Conservation (phyloP, 2,797 vertebrate species). For the Glossophaga mutica region DNA sequence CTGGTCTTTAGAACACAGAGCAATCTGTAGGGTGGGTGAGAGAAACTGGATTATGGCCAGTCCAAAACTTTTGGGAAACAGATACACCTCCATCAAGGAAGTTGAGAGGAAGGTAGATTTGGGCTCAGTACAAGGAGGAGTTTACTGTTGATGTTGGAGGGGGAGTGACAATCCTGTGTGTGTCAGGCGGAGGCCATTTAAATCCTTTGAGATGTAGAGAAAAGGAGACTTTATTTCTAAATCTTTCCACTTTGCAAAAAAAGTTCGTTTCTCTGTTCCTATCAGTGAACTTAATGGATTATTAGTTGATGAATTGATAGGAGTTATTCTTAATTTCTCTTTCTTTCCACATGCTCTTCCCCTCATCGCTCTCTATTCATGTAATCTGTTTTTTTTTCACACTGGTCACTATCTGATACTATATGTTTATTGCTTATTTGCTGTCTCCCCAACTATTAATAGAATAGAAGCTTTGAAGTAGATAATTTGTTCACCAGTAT, state of each 20-base stretch:
- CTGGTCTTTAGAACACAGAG: background rate
- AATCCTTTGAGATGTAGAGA: background rate
- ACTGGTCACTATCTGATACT: background rate
- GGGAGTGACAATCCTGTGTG: background rate
- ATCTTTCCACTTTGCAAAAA: background rate
- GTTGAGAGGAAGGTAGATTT: background rate
- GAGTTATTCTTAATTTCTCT: slow-evolving; percentile 11
- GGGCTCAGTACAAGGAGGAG: background rate
- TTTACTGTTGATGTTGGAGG: background rate
- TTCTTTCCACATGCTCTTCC: background rate
- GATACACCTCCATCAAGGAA: background rate
- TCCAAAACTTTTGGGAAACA: background rate
- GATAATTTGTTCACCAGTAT: background rate
- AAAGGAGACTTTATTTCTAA: background rate
- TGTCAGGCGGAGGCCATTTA: background rate
- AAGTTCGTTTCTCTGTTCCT: background rate
- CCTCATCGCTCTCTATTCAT: background rate
- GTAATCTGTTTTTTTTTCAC: background rate
- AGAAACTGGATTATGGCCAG: background rate
- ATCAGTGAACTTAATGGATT: background rate
- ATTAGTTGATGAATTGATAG: background rate
- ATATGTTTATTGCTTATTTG: background rate
- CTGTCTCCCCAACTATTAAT: background rate
- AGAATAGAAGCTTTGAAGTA: background rate
- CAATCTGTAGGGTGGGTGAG: background rate